phyloP scores from a whole-genome alignment of 2,888 invertebrate genomes.

The Archips xylosteana region DNA sequence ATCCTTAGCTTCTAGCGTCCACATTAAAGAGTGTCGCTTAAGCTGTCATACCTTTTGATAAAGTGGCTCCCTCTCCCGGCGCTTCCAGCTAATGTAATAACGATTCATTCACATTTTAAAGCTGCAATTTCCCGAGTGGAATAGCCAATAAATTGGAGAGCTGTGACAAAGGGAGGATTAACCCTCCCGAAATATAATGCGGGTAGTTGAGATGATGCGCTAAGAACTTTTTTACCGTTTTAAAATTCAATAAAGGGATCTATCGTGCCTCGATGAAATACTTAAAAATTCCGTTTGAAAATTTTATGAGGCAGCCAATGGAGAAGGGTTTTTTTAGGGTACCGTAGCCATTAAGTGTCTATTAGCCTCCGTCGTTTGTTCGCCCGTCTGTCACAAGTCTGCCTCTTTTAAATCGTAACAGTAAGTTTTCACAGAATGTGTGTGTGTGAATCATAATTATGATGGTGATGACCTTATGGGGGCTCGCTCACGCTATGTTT shows the following conservation, averaged over 20 bases:
- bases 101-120: conserved; percentile 41
- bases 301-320: background rate
- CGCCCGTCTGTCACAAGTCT: too few species aligned
- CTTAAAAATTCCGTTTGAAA: too few species aligned
- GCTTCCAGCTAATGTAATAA: conserved; percentile 38
- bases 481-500: too few species aligned
- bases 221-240: background rate
- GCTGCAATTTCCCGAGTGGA: conserved; percentile 40
- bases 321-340: background rate
- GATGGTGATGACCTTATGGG: too few species aligned
- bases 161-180: conserved; percentile 40
- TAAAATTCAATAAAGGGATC: background rate
- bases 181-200: conserved; percentile 20
- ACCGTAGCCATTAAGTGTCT: too few species aligned
- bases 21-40: conserved; percentile 2
- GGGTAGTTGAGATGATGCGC: background rate
- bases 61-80: conserved; percentile 16
- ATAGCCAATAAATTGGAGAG: conserved; percentile 40
- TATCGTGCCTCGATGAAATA: background rate
- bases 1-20: background rate
- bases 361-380: too few species aligned
- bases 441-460: too few species aligned
- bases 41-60: conserved; percentile 37
- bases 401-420: too few species aligned
- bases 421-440: too few species aligned